phyloP scores from a whole-genome alignment of 2,797 vertebrate genomes.

The Halcyon chelicuti region DNA sequence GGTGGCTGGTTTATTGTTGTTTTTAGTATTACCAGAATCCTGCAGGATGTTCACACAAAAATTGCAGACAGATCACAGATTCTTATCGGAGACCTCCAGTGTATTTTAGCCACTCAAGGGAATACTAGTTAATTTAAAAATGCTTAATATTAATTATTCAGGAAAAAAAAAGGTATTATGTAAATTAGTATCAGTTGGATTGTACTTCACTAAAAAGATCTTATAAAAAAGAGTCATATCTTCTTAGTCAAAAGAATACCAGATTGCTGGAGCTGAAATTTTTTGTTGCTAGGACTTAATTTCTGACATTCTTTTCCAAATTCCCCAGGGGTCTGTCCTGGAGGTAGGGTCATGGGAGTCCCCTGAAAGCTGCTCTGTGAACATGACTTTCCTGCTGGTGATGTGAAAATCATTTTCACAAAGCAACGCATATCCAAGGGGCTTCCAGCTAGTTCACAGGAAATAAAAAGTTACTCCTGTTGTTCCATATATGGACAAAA shows the following conservation, averaged over 20 bases:
- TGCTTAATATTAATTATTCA: background rate
- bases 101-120: background rate
- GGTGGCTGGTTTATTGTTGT: background rate
- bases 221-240: background rate
- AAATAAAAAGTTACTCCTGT: conserved; percentile 63
- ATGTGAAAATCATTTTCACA: conserved; percentile 27
- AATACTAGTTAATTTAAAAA: background rate
- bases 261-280: background rate
- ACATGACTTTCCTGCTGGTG: conserved; percentile 26
- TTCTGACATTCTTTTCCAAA: conserved; percentile 43
- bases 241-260: background rate
- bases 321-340: conserved; percentile 49
- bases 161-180: background rate
- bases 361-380: conserved; percentile 48
- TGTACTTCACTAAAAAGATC: background rate
- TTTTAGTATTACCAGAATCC: conserved; percentile 27
- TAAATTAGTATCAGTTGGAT: background rate
- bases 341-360: conserved; percentile 61
- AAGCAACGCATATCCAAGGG: conserved; percentile 39
- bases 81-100: background rate
- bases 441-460: conserved; percentile 62
- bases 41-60: conserved; percentile 42
- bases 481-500: conserved; percentile 66
- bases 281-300: conserved; percentile 15
- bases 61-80: conserved; percentile 30